Conservation (phyloP, 2,113 vertebrate species). For the Phaethon lepturus region DNA sequence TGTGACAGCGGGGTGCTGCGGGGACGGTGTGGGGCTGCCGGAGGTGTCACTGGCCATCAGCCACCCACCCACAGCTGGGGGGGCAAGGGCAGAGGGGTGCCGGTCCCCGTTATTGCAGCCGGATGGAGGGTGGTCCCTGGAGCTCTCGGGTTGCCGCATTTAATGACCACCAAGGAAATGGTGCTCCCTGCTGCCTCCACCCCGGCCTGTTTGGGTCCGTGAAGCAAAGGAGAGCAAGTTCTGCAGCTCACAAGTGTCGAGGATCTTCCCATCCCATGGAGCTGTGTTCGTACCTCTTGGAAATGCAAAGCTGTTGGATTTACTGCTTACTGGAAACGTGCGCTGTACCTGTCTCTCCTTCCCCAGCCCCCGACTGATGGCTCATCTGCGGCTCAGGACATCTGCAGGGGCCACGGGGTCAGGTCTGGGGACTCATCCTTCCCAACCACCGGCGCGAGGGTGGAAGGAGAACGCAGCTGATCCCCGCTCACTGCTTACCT, state of each 20-base stretch:
- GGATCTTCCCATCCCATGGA: background rate
- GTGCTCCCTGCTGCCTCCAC: background rate
- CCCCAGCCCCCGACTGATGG: background rate
- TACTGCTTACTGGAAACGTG: background rate
- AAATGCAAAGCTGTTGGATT: background rate
- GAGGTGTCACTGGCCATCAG: background rate
- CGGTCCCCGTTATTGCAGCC: background rate
- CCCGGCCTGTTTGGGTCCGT: accelerated
- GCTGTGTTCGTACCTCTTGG: background rate
- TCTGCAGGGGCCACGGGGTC: background rate
- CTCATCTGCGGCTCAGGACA: background rate
- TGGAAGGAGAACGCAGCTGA: background rate
- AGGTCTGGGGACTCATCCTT: background rate
- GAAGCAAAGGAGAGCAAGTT: background rate
- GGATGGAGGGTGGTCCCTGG: too few species aligned
- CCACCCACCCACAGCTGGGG: background rate
- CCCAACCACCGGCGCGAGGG: accelerated
- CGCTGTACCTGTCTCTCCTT: background rate
- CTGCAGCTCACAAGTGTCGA: background rate
- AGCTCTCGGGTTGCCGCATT: background rate
- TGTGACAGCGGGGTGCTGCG: background rate
- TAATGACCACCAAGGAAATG: background rate
- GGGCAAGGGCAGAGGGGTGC: background rate
- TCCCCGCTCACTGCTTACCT: background rate
- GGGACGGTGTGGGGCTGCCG: background rate